phyloP scores from a whole-genome alignment of 2,797 vertebrate species.

The Acestrorhynchus altus region DNA sequence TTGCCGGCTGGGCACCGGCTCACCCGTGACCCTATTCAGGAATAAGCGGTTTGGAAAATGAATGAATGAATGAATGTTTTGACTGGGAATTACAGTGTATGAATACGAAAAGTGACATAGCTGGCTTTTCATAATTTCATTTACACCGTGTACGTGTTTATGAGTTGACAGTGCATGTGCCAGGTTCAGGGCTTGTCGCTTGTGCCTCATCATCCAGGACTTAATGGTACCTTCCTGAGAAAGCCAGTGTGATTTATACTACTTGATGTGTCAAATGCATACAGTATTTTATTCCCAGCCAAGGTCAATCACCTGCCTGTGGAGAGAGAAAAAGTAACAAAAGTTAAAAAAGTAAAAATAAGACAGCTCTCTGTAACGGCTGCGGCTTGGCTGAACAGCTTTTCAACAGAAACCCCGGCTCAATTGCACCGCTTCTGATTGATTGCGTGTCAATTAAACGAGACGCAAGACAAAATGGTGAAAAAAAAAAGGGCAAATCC shows the following conservation, averaged over 20 bases:
- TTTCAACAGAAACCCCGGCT: not conserved
- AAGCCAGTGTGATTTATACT: conserved; percentile 1
- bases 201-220: not conserved
- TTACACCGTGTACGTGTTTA: too few species aligned
- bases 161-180: too few species aligned
- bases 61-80: too few species aligned
- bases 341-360: not conserved
- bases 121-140: too few species aligned
- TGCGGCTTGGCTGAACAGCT: not conserved
- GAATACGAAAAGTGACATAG: too few species aligned
- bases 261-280: conserved; percentile 23
- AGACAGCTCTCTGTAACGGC: not conserved
- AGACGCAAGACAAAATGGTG: not conserved
- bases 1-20: too few species aligned
- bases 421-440: not conserved
- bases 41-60: too few species aligned
- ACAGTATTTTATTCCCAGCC: conserved; percentile 16
- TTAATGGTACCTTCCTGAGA: conserved; percentile 6
- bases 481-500: not conserved
- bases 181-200: not conserved
- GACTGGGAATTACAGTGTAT: too few species aligned
- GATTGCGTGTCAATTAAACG: conserved; percentile 25
- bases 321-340: not conserved
- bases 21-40: too few species aligned
- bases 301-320: conserved; percentile 42